Conservation (phyloP, 2,888 invertebrate genomes). For the Temnothorax unifasciatus region DNA sequence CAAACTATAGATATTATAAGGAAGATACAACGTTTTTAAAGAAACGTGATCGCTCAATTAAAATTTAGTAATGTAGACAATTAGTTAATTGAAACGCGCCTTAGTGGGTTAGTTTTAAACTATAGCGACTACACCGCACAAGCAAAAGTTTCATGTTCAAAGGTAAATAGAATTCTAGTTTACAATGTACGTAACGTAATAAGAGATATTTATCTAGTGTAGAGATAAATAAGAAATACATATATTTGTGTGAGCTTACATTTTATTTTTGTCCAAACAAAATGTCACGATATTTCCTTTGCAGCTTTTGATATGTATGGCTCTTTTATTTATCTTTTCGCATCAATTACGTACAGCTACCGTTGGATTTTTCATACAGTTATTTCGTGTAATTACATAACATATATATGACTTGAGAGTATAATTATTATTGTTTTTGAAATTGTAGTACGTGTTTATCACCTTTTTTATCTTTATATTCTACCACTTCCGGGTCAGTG, state of each 20-base stretch:
- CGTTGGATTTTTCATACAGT: neutral
- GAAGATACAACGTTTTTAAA: neutral
- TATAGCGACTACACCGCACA: neutral
- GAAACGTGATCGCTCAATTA: neutral
- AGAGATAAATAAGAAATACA: neutral
- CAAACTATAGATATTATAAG: neutral
- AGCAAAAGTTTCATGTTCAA: neutral
- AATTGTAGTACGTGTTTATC: neutral
- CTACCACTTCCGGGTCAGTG: neutral
- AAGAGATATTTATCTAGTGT: neutral
- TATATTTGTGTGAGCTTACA: neutral
- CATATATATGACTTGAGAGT: neutral
- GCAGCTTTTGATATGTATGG: neutral
- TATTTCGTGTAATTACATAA: neutral
- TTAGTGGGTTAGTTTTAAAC: neutral
- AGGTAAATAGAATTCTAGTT: neutral
- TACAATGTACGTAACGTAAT: too few species aligned
- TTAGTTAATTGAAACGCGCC: neutral
- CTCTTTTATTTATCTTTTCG: neutral
- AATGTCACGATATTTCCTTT: neutral
- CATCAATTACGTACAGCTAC: neutral
- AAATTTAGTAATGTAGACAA: neutral
- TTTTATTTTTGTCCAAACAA: neutral
- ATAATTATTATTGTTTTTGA: neutral
- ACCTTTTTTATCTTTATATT: neutral